Evolutionary conservation across 2,797 vertebrate species (phyloP).

Genomic region (Limosa lapponica): DNA sequence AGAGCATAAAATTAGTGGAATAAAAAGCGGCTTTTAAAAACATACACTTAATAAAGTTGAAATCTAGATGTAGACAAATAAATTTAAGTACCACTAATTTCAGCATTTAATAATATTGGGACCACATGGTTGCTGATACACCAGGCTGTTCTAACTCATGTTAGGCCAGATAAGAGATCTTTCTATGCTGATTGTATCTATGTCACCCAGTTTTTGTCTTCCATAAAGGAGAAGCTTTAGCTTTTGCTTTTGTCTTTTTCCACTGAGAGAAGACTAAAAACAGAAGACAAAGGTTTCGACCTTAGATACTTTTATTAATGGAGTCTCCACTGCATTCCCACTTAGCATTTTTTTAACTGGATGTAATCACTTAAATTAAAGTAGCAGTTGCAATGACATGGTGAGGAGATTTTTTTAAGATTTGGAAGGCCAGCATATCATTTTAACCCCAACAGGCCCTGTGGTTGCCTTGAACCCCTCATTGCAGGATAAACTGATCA

Average conservation of each 20-base stretch:
- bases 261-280: background rate
- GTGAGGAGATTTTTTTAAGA: background rate
- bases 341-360: background rate
- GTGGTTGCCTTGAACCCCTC: background rate
- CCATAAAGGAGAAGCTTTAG: background rate
- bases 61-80: background rate
- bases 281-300: background rate
- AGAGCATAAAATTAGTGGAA: background rate
- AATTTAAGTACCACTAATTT: background rate
- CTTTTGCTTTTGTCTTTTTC: background rate
- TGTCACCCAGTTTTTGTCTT: background rate
- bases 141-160: background rate
- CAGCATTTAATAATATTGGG: background rate
- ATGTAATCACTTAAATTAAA: background rate
- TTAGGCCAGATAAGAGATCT: background rate
- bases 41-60: accelerated
- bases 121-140: background rate
- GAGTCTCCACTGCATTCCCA: background rate
- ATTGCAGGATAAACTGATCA: background rate
- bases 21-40: background rate
- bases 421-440: background rate
- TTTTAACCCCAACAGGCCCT: background rate
- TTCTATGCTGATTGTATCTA: background rate
- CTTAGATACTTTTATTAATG: background rate
- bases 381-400: background rate